Percentiles rank a stretch among this genome's conserved stretches.
Evolutionary conservation across 1,140 invertebrate genomes (phyloP).

Genomic region (Aphelinus atriplicis): DNA sequence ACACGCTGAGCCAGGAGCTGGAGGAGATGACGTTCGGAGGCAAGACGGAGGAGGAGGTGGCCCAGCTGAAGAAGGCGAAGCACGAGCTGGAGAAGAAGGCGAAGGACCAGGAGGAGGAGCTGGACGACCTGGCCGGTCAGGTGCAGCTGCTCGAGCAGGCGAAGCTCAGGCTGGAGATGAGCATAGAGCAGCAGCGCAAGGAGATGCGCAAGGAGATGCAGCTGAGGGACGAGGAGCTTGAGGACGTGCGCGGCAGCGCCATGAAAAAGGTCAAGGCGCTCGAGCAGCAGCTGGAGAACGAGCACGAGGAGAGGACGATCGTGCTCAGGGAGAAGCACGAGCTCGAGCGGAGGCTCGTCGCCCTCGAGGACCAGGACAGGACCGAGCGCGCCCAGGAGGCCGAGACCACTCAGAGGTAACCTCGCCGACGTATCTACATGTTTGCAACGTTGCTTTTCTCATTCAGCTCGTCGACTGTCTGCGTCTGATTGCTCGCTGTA

Average conservation of each 20-base stretch:
- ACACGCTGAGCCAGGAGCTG: slow-evolving; percentile 81
- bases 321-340: slow-evolving; percentile 90
- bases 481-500: too few species aligned
- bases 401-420: slow-evolving; percentile 61
- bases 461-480: too few species aligned
- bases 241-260: slow-evolving; percentile 86
- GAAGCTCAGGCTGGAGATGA: slow-evolving; percentile 91
- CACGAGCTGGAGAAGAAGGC: slow-evolving; percentile 87
- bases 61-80: slow-evolving; percentile 81
- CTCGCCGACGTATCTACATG: not conserved
- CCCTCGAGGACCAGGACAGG: slow-evolving; percentile 78
- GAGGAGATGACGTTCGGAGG: slow-evolving; percentile 85
- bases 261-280: slow-evolving; percentile 93
- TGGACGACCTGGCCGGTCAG: slow-evolving; percentile 93
- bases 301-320: slow-evolving; percentile 90
- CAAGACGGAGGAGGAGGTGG: slow-evolving; percentile 88
- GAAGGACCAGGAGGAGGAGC: slow-evolving; percentile 93
- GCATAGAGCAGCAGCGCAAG: slow-evolving; percentile 89
- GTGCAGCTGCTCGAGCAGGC: slow-evolving; percentile 87
- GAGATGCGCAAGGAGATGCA: slow-evolving; percentile 87
- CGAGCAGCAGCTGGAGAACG: slow-evolving; percentile 89
- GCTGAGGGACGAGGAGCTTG: slow-evolving; percentile 90
- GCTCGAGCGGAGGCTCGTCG: slow-evolving; percentile 83
- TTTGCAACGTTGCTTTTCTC: not conserved
- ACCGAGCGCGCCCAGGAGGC: slow-evolving; percentile 73